Evolutionary conservation across 1,140 invertebrate genomes (phyloP), one percentile per base, ranked within the genome.

Genomic region (Proctacanthus coquilletti): DNA sequence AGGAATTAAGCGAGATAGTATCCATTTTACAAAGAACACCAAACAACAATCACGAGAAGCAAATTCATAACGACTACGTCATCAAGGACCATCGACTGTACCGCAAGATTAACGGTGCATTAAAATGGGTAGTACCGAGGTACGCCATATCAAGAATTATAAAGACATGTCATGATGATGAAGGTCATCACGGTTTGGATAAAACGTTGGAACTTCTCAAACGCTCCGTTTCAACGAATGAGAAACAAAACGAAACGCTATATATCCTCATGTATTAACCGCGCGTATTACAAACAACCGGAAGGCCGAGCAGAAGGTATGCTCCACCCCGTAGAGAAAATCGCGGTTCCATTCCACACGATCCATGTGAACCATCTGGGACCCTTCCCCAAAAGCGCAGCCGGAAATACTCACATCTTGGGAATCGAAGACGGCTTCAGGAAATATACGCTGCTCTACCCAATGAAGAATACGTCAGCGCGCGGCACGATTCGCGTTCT

Each of bases 341-440:
- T 21, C 2, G 18, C 29, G 10, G 13, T 41, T 18, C 45, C 42
- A 3, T 51, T 49, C 35, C 21, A 42, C 2, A 25, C 21, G 2
- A 13, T 50, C 13, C 43, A 50, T 23, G 11, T 47, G 5, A 45
- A 48, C 21, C 46, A 50, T 21, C 25, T 50, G 15, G 45, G 40
- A 1, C 46, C 47, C 1, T 47, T 50, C 15, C 3, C 9, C 3
- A 29, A 29, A 29, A 8, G 27, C 3, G 15, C 3, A 9, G 15
- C n/a, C 3, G 27, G 27, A 14, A 29, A 29, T 14, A 3, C 15
- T 3, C 9, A 29, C 15, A 9, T 29, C 15, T 9, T 29, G 27
- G 27, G 27, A 4, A 4, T 29, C n/a, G 15, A 13, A 4, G 27
- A 29, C 15, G 9, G 3, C 3, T 29, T 29, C 8, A 3, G 11